Evolutionary conservation across 2,797 vertebrate genomes (phyloP).

Genomic region (Hafferia zeledoni): DNA sequence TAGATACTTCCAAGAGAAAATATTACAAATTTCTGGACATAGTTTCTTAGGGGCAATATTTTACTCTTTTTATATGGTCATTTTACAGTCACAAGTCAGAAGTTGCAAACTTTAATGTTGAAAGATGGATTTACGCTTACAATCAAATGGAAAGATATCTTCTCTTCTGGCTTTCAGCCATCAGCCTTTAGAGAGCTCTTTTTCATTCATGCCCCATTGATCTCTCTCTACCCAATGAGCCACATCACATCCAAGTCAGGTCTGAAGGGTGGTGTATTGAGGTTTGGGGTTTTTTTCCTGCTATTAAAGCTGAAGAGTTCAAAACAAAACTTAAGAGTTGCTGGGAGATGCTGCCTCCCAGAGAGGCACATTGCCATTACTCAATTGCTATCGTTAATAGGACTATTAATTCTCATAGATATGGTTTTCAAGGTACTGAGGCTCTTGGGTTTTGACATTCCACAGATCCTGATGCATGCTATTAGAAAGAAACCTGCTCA

Average conservation of each 20-base stretch:
- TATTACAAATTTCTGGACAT: background rate
- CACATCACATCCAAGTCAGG: background rate
- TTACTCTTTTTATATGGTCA: background rate
- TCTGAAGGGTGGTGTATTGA: background rate
- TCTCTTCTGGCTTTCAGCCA: background rate
- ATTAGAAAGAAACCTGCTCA: background rate
- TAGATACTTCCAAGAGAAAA: background rate
- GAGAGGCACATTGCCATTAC: background rate
- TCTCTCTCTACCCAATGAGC: background rate
- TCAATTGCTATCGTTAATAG: background rate
- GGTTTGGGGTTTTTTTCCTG: background rate
- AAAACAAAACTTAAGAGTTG: background rate
- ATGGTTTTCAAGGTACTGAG: background rate
- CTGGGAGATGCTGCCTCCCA: background rate
- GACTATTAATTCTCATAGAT: background rate
- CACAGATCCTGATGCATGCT: background rate
- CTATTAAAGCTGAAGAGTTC: background rate
- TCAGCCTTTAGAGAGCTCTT: background rate
- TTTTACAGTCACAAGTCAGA: conserved; percentile 5
- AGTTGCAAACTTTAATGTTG: background rate
- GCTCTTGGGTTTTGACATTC: background rate
- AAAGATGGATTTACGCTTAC: background rate
- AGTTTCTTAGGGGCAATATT: background rate
- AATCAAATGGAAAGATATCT: background rate
- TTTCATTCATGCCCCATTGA: background rate